phyloP scores from a whole-genome alignment of 2,888 invertebrate species.

The Vannuccia rotundouncinata region DNA sequence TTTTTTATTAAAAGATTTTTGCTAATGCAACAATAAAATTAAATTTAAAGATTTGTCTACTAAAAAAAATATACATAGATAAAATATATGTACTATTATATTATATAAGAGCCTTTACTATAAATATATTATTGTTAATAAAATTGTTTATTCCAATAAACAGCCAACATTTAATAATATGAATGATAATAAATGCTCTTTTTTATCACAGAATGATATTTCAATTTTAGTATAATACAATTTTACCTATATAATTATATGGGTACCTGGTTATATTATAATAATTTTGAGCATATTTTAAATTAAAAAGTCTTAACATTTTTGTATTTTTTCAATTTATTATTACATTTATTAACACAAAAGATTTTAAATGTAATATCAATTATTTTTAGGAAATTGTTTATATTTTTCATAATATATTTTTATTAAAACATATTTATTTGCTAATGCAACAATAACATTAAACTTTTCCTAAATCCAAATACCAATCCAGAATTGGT shows the following conservation, averaged over 20 bases:
- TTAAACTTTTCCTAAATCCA: neutral
- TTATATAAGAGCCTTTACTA: too few species aligned
- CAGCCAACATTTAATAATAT: too few species aligned
- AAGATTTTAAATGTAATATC: neutral
- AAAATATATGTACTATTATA: too few species aligned
- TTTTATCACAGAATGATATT: too few species aligned
- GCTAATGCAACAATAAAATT: neutral
- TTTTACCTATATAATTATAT: too few species aligned
- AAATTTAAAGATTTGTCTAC: too few species aligned
- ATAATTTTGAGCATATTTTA: neutral
- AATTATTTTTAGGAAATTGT: neutral
- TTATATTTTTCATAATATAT: neutral
- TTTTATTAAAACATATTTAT: neutral
- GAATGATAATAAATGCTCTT: too few species aligned
- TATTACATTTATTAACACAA: slow-evolving; percentile 52
- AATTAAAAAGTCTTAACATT: neutral
- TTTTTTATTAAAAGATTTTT: neutral
- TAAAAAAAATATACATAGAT: too few species aligned
- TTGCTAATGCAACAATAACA: neutral
- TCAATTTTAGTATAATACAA: too few species aligned
- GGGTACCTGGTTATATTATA: too few species aligned
- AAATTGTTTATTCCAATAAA: too few species aligned
- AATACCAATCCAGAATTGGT: neutral
- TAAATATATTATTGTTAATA: too few species aligned
- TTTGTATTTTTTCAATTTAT: slow-evolving; percentile 38